Evolutionary conservation across 2,113 vertebrate species (phyloP).

Genomic region (Leiothrix lutea): DNA sequence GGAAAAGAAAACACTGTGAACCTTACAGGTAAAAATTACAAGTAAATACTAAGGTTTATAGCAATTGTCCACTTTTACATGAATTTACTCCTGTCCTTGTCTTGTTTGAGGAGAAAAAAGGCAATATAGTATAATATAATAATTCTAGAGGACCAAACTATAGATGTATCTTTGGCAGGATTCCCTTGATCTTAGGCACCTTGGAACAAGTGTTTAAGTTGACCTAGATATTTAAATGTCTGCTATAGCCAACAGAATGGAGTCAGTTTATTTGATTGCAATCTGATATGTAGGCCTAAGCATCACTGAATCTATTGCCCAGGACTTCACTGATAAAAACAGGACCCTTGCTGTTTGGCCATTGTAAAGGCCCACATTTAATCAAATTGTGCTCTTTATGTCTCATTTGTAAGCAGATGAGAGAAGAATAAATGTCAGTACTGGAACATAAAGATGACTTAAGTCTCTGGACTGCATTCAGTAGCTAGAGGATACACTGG

Average conservation of each 20-base stretch:
- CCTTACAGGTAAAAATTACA: not conserved
- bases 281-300: not conserved
- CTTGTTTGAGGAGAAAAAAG: not conserved
- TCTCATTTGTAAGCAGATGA: not conserved
- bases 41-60: not conserved
- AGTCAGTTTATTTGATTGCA: not conserved
- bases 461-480: not conserved
- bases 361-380: not conserved
- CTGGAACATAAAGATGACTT: not conserved
- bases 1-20: not conserved
- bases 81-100: not conserved
- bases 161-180: not conserved
- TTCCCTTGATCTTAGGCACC: not conserved
- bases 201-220: not conserved
- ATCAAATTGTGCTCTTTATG: not conserved
- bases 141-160: not conserved
- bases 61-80: not conserved
- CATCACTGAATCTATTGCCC: not conserved
- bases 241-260: not conserved
- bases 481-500: not conserved
- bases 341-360: not conserved
- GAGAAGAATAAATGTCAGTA: conserved; percentile 28
- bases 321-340: not conserved
- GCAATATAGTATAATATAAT: not conserved
- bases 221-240: not conserved